Conservation (phyloP, 2,797 vertebrate species). For the Cryptoblepharus egeriae region DNA sequence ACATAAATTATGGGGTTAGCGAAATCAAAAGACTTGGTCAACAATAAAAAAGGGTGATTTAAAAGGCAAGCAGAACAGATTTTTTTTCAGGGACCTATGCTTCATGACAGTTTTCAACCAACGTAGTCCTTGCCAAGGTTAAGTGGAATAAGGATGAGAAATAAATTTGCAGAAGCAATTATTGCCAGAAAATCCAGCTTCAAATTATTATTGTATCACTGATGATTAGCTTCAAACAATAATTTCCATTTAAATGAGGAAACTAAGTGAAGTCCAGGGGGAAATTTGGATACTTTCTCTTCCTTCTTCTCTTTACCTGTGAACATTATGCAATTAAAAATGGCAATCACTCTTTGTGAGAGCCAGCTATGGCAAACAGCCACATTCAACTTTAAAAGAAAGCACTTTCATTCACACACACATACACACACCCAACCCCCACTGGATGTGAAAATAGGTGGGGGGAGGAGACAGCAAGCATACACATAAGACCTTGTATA, state of each 20-base stretch:
- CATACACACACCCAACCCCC: conserved; percentile 13
- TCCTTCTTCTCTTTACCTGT: neutral
- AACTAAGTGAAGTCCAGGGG: conserved; percentile 14
- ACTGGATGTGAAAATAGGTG: conserved; percentile 26
- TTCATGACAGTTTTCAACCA: conserved; percentile 15
- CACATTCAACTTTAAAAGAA: conserved; percentile 9
- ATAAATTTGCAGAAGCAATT: conserved; percentile 9
- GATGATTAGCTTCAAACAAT: conserved; percentile 24
- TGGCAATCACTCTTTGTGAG: conserved; percentile 12
- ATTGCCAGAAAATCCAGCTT: neutral
- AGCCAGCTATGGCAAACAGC: conserved; percentile 32
- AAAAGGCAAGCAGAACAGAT: too few species aligned
- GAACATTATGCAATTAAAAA: conserved; percentile 16
- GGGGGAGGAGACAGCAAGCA: conserved; percentile 32
- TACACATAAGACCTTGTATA: conserved; percentile 43
- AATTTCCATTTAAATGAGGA: conserved; percentile 10
- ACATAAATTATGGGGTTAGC: too few species aligned
- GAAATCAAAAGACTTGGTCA: too few species aligned
- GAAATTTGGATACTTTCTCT: conserved; percentile 14
- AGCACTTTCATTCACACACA: neutral
- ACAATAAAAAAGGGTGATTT: too few species aligned
- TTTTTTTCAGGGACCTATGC: neutral
- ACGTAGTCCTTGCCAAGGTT: conserved; percentile 25
- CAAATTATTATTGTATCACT: conserved; percentile 17
- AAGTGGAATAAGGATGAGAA: conserved; percentile 20